Evolutionary conservation across 2,113 vertebrate species (phyloP).

Genomic region (Vulpes vulpes): DNA sequence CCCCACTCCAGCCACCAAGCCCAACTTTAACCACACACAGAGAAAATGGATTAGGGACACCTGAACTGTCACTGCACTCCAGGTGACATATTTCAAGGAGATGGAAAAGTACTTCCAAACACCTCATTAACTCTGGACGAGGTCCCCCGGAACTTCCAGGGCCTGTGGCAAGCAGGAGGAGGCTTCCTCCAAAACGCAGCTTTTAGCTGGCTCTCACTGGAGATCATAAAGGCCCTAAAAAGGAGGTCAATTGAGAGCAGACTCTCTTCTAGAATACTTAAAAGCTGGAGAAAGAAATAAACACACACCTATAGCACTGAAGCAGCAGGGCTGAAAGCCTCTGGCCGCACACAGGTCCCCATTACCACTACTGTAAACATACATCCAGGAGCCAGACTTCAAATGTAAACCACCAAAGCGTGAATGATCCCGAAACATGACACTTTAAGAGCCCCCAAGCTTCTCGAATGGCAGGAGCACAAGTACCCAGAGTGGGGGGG

Average conservation of each 20-base stretch:
- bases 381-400: neutral
- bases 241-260: neutral
- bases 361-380: rapidly evolving
- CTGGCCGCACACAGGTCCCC: neutral
- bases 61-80: rapidly evolving
- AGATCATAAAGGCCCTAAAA: no score
- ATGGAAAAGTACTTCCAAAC: neutral
- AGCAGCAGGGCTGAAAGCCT: rapidly evolving
- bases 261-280: rapidly evolving
- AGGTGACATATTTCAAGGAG: neutral
- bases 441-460: neutral
- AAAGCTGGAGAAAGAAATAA: rapidly evolving
- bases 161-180: no score
- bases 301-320: rapidly evolving
- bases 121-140: rapidly evolving
- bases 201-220: neutral
- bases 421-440: rapidly evolving
- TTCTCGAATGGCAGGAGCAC: rapidly evolving
- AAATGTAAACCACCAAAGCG: no score
- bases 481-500: neutral
- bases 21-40: rapidly evolving
- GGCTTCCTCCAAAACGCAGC: no score
- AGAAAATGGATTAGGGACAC: no score
- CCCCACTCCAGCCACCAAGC: neutral
- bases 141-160: rapidly evolving